Conservation (phyloP, 1,140 invertebrate species). For the Drosophila lacteicornis region DNA sequence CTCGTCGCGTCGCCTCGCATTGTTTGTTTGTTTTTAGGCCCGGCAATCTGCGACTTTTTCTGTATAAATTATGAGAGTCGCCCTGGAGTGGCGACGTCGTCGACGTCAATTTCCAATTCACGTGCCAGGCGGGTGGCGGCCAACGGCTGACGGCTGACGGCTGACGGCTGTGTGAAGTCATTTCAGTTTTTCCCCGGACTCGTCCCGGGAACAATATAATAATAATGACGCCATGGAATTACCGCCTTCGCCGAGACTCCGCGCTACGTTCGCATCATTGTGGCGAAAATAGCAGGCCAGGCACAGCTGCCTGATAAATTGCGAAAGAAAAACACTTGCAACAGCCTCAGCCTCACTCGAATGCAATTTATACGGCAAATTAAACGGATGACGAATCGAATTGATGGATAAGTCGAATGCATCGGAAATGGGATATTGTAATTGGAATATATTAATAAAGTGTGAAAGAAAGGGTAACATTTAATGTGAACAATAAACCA, state of each 20-base stretch:
- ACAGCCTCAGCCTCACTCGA: slow-evolving; percentile 1
- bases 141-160: not conserved
- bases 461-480: not conserved
- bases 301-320: slow-evolving; percentile 46
- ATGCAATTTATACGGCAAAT: slow-evolving; percentile 28
- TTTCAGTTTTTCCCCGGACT: slow-evolving; percentile 4
- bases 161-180: slow-evolving; percentile 42
- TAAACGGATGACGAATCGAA: slow-evolving; percentile 26
- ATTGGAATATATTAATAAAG: slow-evolving; percentile 6
- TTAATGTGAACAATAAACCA: slow-evolving; percentile 2
- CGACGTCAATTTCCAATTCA: slow-evolving; percentile 37
- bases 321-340: slow-evolving; percentile 32
- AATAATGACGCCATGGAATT: slow-evolving; percentile 44
- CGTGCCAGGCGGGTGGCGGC: slow-evolving; percentile 21
- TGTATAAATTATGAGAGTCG: slow-evolving; percentile 37
- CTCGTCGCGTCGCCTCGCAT: not conserved
- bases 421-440: slow-evolving; percentile 5
- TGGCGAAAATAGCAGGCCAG: slow-evolving; percentile 33
- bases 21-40: slow-evolving; percentile 20
- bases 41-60: slow-evolving; percentile 27
- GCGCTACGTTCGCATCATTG: slow-evolving; percentile 28
- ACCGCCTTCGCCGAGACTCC: slow-evolving; percentile 16
- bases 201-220: slow-evolving; percentile 16
- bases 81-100: slow-evolving; percentile 3
- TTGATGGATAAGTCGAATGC: slow-evolving; percentile 17